phyloP scores from a whole-genome alignment of 2,797 vertebrate genomes.

The Gobio occitaniae region DNA sequence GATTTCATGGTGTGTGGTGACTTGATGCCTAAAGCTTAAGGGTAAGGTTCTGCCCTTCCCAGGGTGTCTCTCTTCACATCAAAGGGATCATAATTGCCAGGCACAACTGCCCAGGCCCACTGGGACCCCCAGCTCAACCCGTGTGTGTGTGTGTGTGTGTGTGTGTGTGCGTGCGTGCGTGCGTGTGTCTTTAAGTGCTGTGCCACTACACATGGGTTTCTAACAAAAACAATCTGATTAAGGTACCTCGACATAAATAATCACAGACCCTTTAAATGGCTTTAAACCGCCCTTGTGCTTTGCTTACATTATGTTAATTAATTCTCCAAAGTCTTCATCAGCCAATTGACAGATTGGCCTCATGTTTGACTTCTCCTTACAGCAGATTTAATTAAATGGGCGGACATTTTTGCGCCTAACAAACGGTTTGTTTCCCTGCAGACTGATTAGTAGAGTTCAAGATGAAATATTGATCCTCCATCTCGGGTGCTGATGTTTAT shows the following conservation, averaged over 20 bases:
- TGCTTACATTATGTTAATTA: conserved; percentile 81
- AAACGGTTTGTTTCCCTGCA: conserved; percentile 71
- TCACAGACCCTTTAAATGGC: conserved; percentile 70
- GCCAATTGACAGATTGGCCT: conserved; percentile 73
- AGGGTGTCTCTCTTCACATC: conserved; percentile 38
- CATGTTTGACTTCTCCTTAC: conserved; percentile 66
- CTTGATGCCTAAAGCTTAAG: conserved; percentile 23
- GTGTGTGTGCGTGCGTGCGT: conserved; percentile 9
- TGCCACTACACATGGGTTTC: conserved; percentile 2
- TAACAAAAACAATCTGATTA: conserved; percentile 57
- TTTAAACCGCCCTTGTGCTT: conserved; percentile 75
- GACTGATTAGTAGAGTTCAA: conserved; percentile 75
- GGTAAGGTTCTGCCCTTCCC: conserved; percentile 19
- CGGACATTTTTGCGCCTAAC: conserved; percentile 77
- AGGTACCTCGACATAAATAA: conserved; percentile 67
- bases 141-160: not conserved
- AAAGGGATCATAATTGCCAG: conserved; percentile 41
- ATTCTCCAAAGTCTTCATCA: conserved; percentile 69
- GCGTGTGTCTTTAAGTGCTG: conserved; percentile 29
- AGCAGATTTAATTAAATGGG: conserved; percentile 83
- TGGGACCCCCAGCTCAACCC: conserved; percentile 30
- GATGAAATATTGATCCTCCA: conserved; percentile 81
- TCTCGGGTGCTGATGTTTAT: conserved; percentile 65
- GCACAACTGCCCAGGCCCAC: conserved; percentile 21
- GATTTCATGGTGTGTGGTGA: conserved; percentile 7